phyloP scores from a whole-genome alignment of 2,113 vertebrate species.

The Ptychochromis oligacanthus region DNA sequence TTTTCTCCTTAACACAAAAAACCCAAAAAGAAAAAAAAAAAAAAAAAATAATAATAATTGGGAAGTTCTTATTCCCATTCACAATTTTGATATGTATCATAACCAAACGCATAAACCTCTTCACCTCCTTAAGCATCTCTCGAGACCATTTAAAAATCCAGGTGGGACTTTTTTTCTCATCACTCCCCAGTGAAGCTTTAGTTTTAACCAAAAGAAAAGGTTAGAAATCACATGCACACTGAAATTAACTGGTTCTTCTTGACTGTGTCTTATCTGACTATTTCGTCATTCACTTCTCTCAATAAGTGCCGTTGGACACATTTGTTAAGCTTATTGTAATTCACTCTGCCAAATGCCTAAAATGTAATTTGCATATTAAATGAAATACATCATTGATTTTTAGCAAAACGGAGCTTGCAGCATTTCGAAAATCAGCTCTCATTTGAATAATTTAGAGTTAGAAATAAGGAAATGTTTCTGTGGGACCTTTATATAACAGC shows the following conservation, averaged over 20 bases:
- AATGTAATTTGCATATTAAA: slow-evolving; percentile 26
- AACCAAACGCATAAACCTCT: neutral
- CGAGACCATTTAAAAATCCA: neutral
- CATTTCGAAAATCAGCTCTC: neutral
- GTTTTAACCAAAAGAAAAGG: neutral
- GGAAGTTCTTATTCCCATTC: neutral
- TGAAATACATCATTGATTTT: slow-evolving; percentile 24
- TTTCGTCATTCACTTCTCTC: neutral
- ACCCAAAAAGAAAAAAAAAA: too few relatives aligned
- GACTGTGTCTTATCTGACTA: neutral
- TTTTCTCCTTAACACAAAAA: too few relatives aligned
- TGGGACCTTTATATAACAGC: slow-evolving; percentile 7
- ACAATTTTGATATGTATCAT: neutral
- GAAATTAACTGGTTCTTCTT: neutral
- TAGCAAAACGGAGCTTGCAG: neutral
- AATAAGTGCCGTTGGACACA: neutral
- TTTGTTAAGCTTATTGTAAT: slow-evolving; percentile 5
- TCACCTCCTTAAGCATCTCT: neutral
- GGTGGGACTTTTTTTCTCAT: neutral
- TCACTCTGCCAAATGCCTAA: neutral
- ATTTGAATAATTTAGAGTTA: slow-evolving; percentile 14
- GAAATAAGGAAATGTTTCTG: neutral
- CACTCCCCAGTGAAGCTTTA: neutral
- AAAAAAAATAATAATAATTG: neutral
- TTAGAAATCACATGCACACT: neutral